These are phyloP conservation scores for Sphaerodactylus townsendi DNA, from an alignment of 2,113 vertebrate species.

Conservation along the genomic window DNA sequence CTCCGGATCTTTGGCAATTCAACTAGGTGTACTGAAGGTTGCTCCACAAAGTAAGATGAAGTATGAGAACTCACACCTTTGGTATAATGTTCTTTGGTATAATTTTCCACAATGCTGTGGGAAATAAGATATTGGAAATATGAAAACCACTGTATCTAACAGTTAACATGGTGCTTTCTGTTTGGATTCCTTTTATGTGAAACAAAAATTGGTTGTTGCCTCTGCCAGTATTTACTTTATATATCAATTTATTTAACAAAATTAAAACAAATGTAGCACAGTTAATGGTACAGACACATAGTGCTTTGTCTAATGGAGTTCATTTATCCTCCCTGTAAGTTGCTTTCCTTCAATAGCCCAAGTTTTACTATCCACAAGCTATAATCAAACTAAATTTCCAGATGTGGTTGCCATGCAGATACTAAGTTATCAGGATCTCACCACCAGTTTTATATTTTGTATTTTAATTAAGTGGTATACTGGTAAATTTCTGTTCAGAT, in stretches of 20 bases:
- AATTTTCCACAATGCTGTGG: background rate
- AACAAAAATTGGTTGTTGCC: background rate
- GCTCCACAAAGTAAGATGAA: background rate
- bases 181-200: background rate
- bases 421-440: constrained; percentile 30
- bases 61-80: background rate
- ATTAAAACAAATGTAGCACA: background rate
- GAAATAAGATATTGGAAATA: background rate
- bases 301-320: constrained; percentile 5
- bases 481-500: constrained; percentile 34
- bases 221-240: background rate
- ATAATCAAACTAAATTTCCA: background rate
- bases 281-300: constrained; percentile 20
- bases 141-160: background rate
- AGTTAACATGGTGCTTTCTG: background rate
- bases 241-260: background rate
- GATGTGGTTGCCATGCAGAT: background rate
- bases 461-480: constrained; percentile 29
- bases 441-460: constrained; percentile 37
- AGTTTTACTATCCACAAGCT: background rate
- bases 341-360: background rate
- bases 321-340: background rate
- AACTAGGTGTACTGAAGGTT: background rate
- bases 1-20: background rate
- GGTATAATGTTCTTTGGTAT: background rate